Base-by-base conservation (phyloP, 2,888 invertebrate species). In the Thumatha senex region DNA sequence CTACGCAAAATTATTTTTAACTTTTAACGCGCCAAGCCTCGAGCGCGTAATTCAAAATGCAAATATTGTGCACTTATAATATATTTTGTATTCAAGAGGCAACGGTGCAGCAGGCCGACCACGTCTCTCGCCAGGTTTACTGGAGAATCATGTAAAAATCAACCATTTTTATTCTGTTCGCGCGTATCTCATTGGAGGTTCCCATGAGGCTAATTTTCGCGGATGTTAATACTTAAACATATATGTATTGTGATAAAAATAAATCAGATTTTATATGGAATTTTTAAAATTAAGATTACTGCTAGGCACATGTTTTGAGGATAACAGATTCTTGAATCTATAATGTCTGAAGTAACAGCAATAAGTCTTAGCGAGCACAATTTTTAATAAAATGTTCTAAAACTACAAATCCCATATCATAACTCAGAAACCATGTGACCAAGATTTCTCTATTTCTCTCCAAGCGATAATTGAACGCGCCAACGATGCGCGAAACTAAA, bases 171-270 rank as follows among this genome's bases (percentile, higher is more conserved):
- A 91, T 91, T 89, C 88, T 63, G 74, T 70, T 65, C 86, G 86
- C 86, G 84, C 81, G 72, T 79, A 69, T 65, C 78, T 83, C 76
- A 89, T 87, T 86, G 86, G 86, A 84, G 84, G 88, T 90, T 90
- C 90, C 87, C 90, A 89, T 83, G 89, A 78, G 78, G 78, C 79
- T 90, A 89, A 90, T 91, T 90, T 91, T 89, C 84, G 79, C 89
- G 78, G 78, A 74, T 24, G 3, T 24, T 24, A 24, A 24, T 5
- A 5, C 18, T 24, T 24, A 5, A 24, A 24, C 5, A 24, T 24
- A 24, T 4, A 4, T 24, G 18, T 36, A 15, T 36, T 36, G 15
- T 36, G 15, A 5, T 36, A 11, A 15, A 36, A 36, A 36, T 4
- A 12, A 34, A 34, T 36, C 18, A 24, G 5, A 30, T 8, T 30